Evolutionary conservation across 2,888 invertebrate species (phyloP).

Genomic region (Melangyna quadrimaculata): DNA sequence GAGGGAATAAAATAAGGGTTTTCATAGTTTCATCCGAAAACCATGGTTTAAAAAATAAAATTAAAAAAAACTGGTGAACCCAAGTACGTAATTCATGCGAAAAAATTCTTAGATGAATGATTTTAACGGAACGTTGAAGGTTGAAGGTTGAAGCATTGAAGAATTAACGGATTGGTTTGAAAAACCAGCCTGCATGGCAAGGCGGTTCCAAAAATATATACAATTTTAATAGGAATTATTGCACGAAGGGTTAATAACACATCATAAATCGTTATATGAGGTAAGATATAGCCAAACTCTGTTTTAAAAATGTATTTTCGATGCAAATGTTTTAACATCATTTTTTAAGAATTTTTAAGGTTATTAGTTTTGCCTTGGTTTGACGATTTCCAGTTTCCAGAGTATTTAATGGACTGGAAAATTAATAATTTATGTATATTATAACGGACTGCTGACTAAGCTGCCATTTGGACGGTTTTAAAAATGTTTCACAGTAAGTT

Average conservation of each 20-base stretch:
- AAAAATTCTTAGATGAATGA: slow-evolving; percentile 37
- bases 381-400: no score
- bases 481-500: no score
- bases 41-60: not conserved
- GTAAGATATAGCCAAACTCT: slow-evolving; percentile 8
- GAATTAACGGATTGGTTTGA: not conserved
- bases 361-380: no score
- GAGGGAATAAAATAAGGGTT: not conserved
- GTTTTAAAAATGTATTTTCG: not conserved
- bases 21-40: slow-evolving; percentile 30
- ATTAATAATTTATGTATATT: no score
- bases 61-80: slow-evolving; percentile 27
- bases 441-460: no score
- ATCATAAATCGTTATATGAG: not conserved
- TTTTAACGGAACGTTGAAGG: slow-evolving; percentile 26
- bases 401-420: no score
- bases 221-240: not conserved
- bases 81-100: slow-evolving; percentile 54
- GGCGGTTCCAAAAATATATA: slow-evolving; percentile 6
- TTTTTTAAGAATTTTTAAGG: not conserved
- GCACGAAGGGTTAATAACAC: slow-evolving; percentile 37
- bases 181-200: no score
- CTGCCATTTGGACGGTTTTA: no score
- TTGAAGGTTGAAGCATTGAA: no score
- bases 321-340: no score